Evolutionary conservation across 2,888 invertebrate genomes (phyloP).

Genomic region (Zygogramma bicolorata): DNA sequence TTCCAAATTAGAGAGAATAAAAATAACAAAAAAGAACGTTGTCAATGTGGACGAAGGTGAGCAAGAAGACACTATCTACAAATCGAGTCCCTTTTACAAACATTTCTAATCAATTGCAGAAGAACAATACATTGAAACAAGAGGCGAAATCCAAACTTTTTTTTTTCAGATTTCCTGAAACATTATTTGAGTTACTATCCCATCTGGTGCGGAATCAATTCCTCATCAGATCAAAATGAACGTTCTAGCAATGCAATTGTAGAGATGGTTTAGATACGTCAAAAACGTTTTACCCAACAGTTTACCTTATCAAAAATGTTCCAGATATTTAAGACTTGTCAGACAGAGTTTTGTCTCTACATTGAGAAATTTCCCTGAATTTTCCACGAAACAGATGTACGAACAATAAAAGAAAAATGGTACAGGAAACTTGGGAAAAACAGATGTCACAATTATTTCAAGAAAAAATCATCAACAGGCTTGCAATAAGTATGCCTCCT

Average conservation of each 20-base stretch:
- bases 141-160: not conserved
- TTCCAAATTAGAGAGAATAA: not conserved
- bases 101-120: not conserved
- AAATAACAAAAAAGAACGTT: too few species aligned
- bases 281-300: slow-evolving; percentile 1
- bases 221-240: not conserved
- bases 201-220: slow-evolving; percentile 10
- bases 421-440: not conserved
- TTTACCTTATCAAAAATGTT: slow-evolving; percentile 19
- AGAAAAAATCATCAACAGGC: not conserved
- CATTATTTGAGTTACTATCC: not conserved
- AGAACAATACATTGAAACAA: not conserved
- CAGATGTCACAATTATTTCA: not conserved
- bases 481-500: not conserved
- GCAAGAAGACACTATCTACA: too few species aligned
- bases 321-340: not conserved
- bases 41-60: too few species aligned
- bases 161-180: not conserved
- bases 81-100: not conserved
- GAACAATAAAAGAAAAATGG: not conserved
- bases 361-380: slow-evolving; percentile 4
- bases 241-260: slow-evolving; percentile 13
- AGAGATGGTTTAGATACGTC: slow-evolving; percentile 17
- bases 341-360: not conserved
- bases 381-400: slow-evolving; percentile 7